Percentiles rank a stretch among this genome's conserved stretches.
Conservation (phyloP, 2,888 invertebrate genomes). For the Odiellus spinosus region DNA sequence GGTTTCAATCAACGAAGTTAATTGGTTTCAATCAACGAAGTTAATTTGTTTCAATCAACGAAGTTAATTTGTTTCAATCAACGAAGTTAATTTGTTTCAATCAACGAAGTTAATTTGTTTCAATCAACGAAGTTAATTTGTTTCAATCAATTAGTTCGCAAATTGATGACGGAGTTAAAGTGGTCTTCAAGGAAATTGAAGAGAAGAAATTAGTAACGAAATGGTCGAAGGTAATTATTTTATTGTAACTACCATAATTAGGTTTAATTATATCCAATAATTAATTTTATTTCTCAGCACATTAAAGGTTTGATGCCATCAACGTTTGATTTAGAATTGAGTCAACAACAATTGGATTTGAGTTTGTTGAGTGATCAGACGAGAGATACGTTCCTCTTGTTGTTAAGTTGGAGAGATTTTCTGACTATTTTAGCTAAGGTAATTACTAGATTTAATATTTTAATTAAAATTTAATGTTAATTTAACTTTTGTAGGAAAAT, state of each 20-base stretch:
- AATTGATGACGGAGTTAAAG: constrained; percentile 5
- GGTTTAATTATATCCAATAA: neutral
- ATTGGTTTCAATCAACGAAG: too few species aligned
- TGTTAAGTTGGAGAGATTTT: constrained; percentile 15
- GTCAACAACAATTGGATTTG: constrained; percentile 4
- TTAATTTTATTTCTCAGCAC: neutral
- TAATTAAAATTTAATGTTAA: neutral
- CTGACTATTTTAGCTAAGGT: constrained; percentile 13
- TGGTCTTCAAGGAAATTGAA: constrained; percentile 9
- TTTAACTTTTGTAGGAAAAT: neutral
- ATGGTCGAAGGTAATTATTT: constrained; percentile 10
- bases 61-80: too few species aligned
- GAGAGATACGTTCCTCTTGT: constrained; percentile 8
- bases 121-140: too few species aligned
- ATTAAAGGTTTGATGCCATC: neutral
- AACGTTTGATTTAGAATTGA: neutral
- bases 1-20: too few species aligned
- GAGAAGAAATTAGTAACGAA: constrained; percentile 6
- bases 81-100: too few species aligned
- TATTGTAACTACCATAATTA: neutral
- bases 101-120: too few species aligned
- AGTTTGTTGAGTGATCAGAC: constrained; percentile 3
- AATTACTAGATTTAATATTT: neutral
- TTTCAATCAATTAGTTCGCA: too few species aligned
- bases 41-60: too few species aligned